Evolutionary conservation across 2,113 vertebrate species (phyloP).

Genomic region (Vulpes ferrilata): DNA sequence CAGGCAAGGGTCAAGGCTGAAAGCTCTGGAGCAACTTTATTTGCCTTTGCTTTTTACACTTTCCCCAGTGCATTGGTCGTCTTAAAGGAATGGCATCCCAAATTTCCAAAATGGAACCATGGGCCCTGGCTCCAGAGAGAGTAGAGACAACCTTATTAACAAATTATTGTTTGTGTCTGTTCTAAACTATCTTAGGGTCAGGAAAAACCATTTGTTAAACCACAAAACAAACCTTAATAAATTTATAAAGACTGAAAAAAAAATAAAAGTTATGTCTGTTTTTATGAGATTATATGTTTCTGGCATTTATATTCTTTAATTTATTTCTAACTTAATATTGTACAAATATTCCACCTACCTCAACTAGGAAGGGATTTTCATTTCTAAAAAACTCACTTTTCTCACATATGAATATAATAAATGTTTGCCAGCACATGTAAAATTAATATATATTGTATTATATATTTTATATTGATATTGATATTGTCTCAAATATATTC

Average conservation of each 20-base stretch:
- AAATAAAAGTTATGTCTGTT: background rate
- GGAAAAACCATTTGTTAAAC: no score
- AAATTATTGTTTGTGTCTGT: background rate
- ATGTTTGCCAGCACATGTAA: background rate
- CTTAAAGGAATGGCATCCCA: background rate
- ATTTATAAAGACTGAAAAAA: background rate
- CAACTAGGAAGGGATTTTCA: background rate
- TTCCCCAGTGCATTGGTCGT: background rate
- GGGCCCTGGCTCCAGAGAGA: background rate
- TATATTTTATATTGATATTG: background rate
- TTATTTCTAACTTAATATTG: slow-evolving; percentile 15
- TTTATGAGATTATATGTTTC: background rate
- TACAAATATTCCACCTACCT: background rate
- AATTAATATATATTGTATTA: background rate
- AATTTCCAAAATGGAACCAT: background rate
- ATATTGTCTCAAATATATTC: background rate
- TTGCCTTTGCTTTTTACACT: background rate
- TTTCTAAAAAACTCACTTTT: background rate
- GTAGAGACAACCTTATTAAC: background rate
- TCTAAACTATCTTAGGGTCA: background rate
- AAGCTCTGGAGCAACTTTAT: background rate
- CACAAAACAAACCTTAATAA: background rate
- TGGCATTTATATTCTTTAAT: background rate
- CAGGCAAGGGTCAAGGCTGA: background rate
- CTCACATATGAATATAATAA: background rate